phyloP scores from a whole-genome alignment of 2,797 vertebrate genomes.

The Tolypeutes matacus region DNA sequence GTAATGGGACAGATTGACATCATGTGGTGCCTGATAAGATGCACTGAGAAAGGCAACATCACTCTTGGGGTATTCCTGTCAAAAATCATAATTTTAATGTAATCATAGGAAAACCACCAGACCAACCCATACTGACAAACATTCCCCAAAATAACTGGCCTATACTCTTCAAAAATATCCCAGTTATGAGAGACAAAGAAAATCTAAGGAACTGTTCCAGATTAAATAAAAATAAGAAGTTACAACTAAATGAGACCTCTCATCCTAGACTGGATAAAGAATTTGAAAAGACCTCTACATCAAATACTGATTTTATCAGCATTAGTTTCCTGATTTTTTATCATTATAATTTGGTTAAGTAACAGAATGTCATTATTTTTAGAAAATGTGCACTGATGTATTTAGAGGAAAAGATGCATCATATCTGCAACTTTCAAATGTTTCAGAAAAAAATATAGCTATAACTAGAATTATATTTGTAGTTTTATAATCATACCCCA shows the following conservation, averaged over 20 bases:
- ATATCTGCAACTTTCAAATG: background rate
- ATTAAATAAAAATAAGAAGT: background rate
- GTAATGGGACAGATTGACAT: background rate
- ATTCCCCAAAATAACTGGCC: background rate
- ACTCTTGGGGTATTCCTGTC: background rate
- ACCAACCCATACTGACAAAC: background rate
- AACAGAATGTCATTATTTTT: background rate
- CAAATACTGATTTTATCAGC: background rate
- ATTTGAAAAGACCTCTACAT: background rate
- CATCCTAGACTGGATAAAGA: background rate
- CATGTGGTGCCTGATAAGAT: no score
- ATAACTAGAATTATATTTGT: no score
- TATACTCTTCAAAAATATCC: background rate
- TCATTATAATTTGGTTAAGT: background rate
- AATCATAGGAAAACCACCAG: background rate
- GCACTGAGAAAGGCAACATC: background rate
- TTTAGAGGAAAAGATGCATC: background rate
- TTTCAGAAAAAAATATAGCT: background rate
- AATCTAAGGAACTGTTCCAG: background rate
- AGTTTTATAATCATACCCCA: no score
- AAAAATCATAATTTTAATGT: background rate
- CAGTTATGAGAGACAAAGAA: background rate
- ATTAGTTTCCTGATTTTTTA: background rate
- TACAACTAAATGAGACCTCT: background rate
- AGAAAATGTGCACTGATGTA: background rate